Percentiles rank a stretch among this genome's conserved stretches.
phyloP scores from a whole-genome alignment of 2,797 vertebrate species.

The Dendrocincla fuliginosa region DNA sequence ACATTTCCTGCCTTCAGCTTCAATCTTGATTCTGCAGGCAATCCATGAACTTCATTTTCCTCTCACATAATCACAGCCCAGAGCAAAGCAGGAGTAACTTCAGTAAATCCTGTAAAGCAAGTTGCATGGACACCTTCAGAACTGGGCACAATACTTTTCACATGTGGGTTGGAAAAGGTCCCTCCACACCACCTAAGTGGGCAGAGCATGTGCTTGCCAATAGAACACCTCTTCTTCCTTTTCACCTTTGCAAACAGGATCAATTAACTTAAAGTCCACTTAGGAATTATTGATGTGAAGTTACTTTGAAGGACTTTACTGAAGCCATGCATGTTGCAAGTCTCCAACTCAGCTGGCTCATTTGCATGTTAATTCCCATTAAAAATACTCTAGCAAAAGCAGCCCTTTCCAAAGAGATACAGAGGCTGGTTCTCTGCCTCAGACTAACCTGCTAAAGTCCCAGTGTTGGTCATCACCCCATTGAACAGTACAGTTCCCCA shows the following conservation, averaged over 20 bases:
- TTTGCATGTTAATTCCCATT: background rate
- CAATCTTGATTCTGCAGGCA: background rate
- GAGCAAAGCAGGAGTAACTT: background rate
- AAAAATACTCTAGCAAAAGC: background rate
- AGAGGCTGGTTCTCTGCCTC: background rate
- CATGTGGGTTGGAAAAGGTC: background rate
- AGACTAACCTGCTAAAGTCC: background rate
- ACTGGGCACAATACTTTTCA: background rate
- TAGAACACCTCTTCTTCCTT: background rate
- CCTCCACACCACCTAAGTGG: background rate
- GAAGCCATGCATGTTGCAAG: background rate
- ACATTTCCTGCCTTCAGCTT: background rate
- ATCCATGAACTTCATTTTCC: background rate
- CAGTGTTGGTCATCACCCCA: background rate
- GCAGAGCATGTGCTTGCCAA: background rate
- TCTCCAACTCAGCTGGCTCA: background rate
- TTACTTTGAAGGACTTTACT: conserved; percentile 8
- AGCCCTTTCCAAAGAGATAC: background rate
- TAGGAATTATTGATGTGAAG: background rate
- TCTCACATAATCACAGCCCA: background rate
- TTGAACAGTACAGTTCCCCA: background rate
- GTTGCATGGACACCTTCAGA: background rate
- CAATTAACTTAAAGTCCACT: background rate
- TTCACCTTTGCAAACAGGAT: background rate
- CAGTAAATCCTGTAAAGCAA: background rate